Conservation (phyloP, 2,888 invertebrate species). For the Oxycera nigricornis region DNA sequence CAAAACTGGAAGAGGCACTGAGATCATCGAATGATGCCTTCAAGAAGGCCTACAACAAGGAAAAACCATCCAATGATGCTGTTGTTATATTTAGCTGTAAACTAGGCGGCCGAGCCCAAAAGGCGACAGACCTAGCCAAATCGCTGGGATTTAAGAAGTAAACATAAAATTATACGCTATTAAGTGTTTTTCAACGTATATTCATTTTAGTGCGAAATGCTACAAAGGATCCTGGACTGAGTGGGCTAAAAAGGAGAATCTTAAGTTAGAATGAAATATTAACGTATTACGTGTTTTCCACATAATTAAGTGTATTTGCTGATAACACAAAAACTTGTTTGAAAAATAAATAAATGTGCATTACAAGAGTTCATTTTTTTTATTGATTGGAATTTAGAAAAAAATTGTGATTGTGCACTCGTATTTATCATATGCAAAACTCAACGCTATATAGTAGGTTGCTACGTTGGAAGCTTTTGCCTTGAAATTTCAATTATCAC, state of each 20-base stretch:
- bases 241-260: conserved; percentile 56
- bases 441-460: too few species aligned
- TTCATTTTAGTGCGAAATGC: conserved; percentile 54
- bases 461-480: too few species aligned
- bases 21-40: conserved; percentile 55
- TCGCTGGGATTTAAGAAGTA: conserved; percentile 58
- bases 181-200: conserved; percentile 5
- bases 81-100: conserved; percentile 74
- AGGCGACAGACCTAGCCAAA: conserved; percentile 66
- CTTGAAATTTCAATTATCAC: too few species aligned
- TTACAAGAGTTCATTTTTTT: neutral
- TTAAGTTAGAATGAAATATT: conserved; percentile 1
- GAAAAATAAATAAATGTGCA: neutral
- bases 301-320: neutral
- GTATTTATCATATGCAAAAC: too few species aligned
- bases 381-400: neutral
- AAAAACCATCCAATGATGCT: conserved; percentile 68
- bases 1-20: conserved; percentile 55
- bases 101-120: conserved; percentile 72
- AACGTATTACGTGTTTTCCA: neutral
- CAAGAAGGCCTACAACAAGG: conserved; percentile 60
- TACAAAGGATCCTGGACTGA: conserved; percentile 62
- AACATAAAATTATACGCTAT: conserved; percentile 29
- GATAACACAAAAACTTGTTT: neutral
- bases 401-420: too few species aligned